Percentiles rank a stretch among this genome's conserved stretches.
phyloP scores from a whole-genome alignment of 2,888 invertebrate genomes.

The Gonocerus acuteangulatus region DNA sequence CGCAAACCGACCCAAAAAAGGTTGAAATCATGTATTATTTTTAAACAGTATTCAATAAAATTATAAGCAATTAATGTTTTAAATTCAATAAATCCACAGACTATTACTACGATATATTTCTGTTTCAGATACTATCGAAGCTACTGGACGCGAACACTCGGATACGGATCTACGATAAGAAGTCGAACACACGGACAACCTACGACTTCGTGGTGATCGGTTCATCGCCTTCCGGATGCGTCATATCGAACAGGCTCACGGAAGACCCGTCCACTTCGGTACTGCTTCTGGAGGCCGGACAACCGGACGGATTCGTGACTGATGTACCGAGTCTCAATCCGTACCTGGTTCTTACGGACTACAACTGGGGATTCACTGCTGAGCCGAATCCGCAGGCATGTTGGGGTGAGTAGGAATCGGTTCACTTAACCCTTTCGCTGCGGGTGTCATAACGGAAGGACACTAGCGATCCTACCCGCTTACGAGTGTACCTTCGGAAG shows the following conservation, averaged over 20 bases:
- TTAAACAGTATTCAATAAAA: no score
- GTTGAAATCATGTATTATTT: no score
- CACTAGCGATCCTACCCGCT: no score
- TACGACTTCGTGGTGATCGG: slow-evolving; percentile 47
- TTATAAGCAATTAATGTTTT: no score
- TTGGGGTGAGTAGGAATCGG: slow-evolving; percentile 42
- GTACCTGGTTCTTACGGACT: slow-evolving; percentile 53
- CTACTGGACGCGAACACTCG: neutral
- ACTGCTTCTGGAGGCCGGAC: slow-evolving; percentile 59
- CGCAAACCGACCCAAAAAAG: no score
- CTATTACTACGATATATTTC: no score
- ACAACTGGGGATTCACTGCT: slow-evolving; percentile 64
- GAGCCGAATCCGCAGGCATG: slow-evolving; percentile 57
- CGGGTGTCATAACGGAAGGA: no score
- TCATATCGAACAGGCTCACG: slow-evolving; percentile 60
- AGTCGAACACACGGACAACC: neutral
- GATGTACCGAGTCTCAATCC: slow-evolving; percentile 54
- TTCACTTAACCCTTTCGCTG: no score
- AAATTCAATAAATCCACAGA: no score
- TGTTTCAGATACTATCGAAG: neutral
- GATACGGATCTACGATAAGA: slow-evolving; percentile 5
- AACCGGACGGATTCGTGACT: slow-evolving; percentile 48
- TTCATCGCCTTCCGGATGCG: slow-evolving; percentile 62
- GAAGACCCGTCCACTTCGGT: slow-evolving; percentile 56
- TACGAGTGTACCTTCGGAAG: no score